Base-by-base conservation (phyloP, 2,113 vertebrate species). In the Hemiscyllium ocellatum region DNA sequence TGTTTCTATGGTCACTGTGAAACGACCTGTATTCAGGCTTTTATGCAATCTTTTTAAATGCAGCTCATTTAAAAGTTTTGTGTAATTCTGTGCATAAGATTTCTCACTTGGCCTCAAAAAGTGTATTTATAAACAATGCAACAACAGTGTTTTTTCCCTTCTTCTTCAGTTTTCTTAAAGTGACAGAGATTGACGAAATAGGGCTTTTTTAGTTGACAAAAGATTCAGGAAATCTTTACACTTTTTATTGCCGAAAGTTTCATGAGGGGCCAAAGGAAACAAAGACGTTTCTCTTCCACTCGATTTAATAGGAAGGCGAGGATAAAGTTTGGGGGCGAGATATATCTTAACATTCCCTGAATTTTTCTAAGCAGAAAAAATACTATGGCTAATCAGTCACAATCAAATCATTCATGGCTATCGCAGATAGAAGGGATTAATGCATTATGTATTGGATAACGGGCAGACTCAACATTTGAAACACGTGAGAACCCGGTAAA, bases 1-100 rank as follows among this genome's bases (percentile, higher is more conserved):
- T 98, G 99, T 99, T 98, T 98, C 99, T 98, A 99, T 99, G 99
- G 98, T 97, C 98, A 98, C 98, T 96, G 97, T 97, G 97, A 98
- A 98, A 97, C 97, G 97, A 98, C 98, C 97, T 97, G 97, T 97
- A 98, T 99, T 98, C 98, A 98, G 97, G 96, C 97, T 97, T 96
- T 96, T 96, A 96, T 97, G 96, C 97, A 96, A 98, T 98, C 98
- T 98, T 99, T 76, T 99, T 98, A 98, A 98, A 99, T 99, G 98
- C 98, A 99, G 98, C 99, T 99, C 98, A 98, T 97, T 97, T 97
- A 97, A 98, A 98, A 98, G 98, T 97, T 98, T 97, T 98, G 98
- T 98, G 97, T 98, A 97, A 98, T 98, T 98, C 97, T 98, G 98
- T 98, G 96, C 97, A 97, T 98, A 97, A 97, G 97, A 97, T 97